phyloP scores from a whole-genome alignment of 2,888 invertebrate genomes.

The Parelbella ahira region DNA sequence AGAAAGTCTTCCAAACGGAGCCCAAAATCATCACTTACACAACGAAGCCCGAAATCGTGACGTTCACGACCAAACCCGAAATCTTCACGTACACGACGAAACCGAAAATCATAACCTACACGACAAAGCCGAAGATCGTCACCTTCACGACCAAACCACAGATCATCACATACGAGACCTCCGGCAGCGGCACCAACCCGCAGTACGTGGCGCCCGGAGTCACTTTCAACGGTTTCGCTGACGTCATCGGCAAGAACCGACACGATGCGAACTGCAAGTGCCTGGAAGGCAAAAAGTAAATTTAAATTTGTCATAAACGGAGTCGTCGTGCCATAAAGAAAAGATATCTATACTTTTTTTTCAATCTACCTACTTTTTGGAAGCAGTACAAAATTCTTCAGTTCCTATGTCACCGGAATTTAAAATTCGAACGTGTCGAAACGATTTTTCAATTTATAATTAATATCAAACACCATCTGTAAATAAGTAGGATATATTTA shows the following conservation, averaged over 20 bases:
- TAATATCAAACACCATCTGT: conserved; percentile 36
- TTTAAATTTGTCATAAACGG: conserved; percentile 21
- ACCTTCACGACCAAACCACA: conserved; percentile 57
- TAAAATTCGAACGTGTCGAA: conserved; percentile 26
- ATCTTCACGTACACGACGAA: conserved; percentile 39
- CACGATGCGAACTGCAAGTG: conserved; percentile 64
- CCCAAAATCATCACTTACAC: conserved; percentile 38
- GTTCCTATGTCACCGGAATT: conserved; percentile 41
- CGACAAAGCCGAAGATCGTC: conserved; percentile 39
- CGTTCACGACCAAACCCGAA: conserved; percentile 38
- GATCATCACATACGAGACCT: conserved; percentile 60
- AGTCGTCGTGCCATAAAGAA: conserved; percentile 53
- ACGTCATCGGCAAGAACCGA: conserved; percentile 48
- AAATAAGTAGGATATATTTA: conserved; percentile 49
- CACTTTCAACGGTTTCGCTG: conserved; percentile 55
- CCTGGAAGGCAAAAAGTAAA: conserved; percentile 55
- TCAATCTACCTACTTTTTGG: conserved; percentile 5
- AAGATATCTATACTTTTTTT: conserved; percentile 24
- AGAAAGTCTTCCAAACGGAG: conserved; percentile 61
- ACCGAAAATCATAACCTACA: conserved; percentile 37
- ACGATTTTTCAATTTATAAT: conserved; percentile 35
- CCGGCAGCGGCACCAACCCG: conserved; percentile 62
- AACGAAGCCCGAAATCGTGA: conserved; percentile 42
- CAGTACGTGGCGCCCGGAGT: conserved; percentile 62
- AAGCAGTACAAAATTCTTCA: conserved; percentile 37